Evolutionary conservation across 2,888 invertebrate genomes (phyloP).

Genomic region (Philopedon plagiatum): DNA sequence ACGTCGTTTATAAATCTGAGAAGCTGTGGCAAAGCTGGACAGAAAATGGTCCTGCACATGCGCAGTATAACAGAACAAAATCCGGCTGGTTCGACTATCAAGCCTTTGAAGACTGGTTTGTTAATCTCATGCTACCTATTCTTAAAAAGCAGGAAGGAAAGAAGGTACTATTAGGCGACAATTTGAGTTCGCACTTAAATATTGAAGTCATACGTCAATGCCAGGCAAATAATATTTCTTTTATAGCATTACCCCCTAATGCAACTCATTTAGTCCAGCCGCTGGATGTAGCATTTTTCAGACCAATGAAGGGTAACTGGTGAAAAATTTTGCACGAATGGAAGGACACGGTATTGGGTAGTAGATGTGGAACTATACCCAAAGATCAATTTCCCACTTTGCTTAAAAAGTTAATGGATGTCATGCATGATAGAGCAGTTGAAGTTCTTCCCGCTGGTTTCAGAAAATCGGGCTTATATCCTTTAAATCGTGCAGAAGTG

Average conservation of each 20-base stretch:
- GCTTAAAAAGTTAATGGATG: slow-evolving; percentile 39
- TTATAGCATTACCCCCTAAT: slow-evolving; percentile 38
- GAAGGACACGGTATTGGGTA: slow-evolving; percentile 40
- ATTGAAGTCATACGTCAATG: slow-evolving; percentile 46
- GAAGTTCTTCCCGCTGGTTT: slow-evolving; percentile 33
- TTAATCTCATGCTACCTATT: slow-evolving; percentile 47
- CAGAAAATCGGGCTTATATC: slow-evolving; percentile 37
- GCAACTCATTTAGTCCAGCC: slow-evolving; percentile 42
- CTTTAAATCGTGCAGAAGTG: slow-evolving; percentile 29
- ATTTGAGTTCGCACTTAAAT: slow-evolving; percentile 51
- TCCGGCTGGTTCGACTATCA: slow-evolving; percentile 48
- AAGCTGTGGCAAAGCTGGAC: too few species aligned
- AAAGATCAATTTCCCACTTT: slow-evolving; percentile 42
- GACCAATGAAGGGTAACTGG: slow-evolving; percentile 32
- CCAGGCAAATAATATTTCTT: slow-evolving; percentile 45
- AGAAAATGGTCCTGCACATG: slow-evolving; percentile 44
- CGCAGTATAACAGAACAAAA: slow-evolving; percentile 41
- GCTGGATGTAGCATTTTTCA: slow-evolving; percentile 42
- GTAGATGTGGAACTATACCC: slow-evolving; percentile 44
- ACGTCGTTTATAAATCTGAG: slow-evolving; percentile 57
- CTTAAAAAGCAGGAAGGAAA: slow-evolving; percentile 51
- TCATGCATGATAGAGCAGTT: slow-evolving; percentile 22
- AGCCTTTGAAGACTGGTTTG: slow-evolving; percentile 53
- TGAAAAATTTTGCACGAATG: slow-evolving; percentile 42
- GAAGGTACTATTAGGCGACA: slow-evolving; percentile 51